Percentiles rank a stretch among this genome's conserved stretches.
Evolutionary conservation across 1,140 invertebrate genomes (phyloP).

Genomic region (Probaryconus sp.): DNA sequence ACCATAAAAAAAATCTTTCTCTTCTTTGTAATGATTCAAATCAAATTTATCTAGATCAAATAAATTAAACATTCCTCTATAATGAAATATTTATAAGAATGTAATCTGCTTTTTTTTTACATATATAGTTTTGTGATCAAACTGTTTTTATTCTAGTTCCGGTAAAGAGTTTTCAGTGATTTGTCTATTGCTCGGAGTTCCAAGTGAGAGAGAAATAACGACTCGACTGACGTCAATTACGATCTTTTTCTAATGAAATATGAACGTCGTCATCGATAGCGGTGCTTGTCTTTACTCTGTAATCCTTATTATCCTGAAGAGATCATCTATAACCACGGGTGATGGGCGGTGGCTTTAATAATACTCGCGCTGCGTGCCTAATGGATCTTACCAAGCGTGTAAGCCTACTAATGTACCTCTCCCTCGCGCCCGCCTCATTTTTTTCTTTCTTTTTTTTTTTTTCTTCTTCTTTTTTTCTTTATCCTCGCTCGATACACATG

Average conservation of each 20-base stretch:
- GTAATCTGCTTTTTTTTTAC: too few species aligned
- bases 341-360: slow-evolving; percentile 72
- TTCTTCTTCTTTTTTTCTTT: slow-evolving; percentile 25
- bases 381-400: slow-evolving; percentile 70
- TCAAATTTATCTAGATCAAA: too few species aligned
- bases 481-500: slow-evolving; percentile 35
- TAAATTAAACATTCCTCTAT: too few species aligned
- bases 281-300: slow-evolving; percentile 51
- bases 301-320: slow-evolving; percentile 71
- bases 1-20: too few species aligned
- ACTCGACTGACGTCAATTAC: slow-evolving; percentile 11
- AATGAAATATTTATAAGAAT: too few species aligned
- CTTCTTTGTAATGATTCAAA: too few species aligned
- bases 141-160: background rate
- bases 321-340: slow-evolving; percentile 68
- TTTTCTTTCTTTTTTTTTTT: slow-evolving; percentile 18
- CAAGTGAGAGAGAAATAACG: slow-evolving; percentile 2
- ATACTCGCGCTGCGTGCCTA: slow-evolving; percentile 70
- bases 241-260: slow-evolving; percentile 39
- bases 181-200: too few species aligned
- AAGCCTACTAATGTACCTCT: slow-evolving; percentile 71
- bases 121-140: background rate
- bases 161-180: too few species aligned
- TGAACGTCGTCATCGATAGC: slow-evolving; percentile 40
- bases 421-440: slow-evolving; percentile 19